phyloP scores from a whole-genome alignment of 2,113 vertebrate species.

The Illadopsis cleaveri region DNA sequence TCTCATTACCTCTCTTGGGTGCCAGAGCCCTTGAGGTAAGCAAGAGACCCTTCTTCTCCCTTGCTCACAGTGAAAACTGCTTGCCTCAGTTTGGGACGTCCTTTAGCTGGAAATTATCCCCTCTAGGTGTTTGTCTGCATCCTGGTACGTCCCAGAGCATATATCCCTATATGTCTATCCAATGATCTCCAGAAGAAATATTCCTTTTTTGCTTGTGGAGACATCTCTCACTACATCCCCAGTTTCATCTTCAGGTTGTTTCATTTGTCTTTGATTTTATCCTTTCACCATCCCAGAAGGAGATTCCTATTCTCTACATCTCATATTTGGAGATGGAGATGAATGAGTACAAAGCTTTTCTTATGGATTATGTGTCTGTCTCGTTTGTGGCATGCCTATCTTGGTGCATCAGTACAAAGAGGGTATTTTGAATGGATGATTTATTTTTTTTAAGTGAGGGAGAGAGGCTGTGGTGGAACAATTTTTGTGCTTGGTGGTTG shows the following conservation, averaged over 20 bases:
- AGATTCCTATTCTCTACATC: background rate
- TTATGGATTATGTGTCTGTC: background rate
- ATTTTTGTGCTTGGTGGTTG: background rate
- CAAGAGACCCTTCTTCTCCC: background rate
- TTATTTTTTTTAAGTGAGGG: background rate
- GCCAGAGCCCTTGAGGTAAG: background rate
- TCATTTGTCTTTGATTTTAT: background rate
- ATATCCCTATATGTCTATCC: background rate
- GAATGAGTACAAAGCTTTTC: background rate
- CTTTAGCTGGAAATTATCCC: background rate
- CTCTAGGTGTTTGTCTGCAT: background rate
- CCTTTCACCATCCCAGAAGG: background rate
- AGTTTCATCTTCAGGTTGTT: background rate
- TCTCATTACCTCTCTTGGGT: conserved; percentile 12
- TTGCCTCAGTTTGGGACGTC: background rate
- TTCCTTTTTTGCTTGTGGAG: background rate
- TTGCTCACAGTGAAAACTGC: background rate
- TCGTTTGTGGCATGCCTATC: background rate
- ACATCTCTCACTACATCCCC: background rate
- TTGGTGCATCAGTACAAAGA: background rate
- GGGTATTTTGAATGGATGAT: background rate
- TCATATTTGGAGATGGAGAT: background rate
- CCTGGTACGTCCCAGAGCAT: background rate
- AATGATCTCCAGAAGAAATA: background rate
- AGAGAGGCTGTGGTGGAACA: background rate